These are phyloP conservation scores for Pegoplata infirma DNA, from an alignment of 2,888 invertebrate genomes.

Conservation along the genomic window DNA sequence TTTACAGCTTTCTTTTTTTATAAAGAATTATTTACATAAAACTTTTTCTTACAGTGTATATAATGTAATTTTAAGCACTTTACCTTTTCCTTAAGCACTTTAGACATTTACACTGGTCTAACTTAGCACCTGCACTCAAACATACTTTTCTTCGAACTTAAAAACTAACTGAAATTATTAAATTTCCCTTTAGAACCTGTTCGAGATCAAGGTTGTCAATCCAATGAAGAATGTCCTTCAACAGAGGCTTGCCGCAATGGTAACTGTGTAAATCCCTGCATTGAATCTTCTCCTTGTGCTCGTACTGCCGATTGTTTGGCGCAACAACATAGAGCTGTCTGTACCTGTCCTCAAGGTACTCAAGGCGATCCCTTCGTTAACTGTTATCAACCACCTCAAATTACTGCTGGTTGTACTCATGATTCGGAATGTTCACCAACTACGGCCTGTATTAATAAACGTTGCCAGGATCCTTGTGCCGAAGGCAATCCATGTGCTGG, in stretches of 20 bases:
- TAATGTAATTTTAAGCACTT: constrained; percentile 2
- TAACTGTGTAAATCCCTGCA: constrained; percentile 88
- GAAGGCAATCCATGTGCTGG: constrained; percentile 88
- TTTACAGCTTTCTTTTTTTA: constrained; percentile 55
- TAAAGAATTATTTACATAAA: no score
- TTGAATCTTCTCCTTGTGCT: constrained; percentile 84
- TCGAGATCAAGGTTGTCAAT: constrained; percentile 82
- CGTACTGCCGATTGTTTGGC: constrained; percentile 88
- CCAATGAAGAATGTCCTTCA: constrained; percentile 85
- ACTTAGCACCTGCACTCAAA: constrained; percentile 33
- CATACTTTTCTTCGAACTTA: not conserved
- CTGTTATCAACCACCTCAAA: constrained; percentile 80
- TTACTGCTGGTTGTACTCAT: constrained; percentile 83
- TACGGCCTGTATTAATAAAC: constrained; percentile 88
- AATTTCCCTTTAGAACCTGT: constrained; percentile 69
- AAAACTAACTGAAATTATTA: not conserved
- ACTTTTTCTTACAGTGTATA: constrained; percentile 24
- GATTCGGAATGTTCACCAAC: constrained; percentile 88
- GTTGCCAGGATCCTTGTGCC: constrained; percentile 89
- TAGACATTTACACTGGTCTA: constrained; percentile 14
- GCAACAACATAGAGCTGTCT: constrained; percentile 86
- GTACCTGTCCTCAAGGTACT: constrained; percentile 86
- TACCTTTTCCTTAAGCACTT: constrained; percentile 18
- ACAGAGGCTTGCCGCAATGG: constrained; percentile 86
- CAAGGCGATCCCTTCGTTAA: constrained; percentile 90